phyloP scores from a whole-genome alignment of 2,113 vertebrate species.

The Poecile atricapillus region DNA sequence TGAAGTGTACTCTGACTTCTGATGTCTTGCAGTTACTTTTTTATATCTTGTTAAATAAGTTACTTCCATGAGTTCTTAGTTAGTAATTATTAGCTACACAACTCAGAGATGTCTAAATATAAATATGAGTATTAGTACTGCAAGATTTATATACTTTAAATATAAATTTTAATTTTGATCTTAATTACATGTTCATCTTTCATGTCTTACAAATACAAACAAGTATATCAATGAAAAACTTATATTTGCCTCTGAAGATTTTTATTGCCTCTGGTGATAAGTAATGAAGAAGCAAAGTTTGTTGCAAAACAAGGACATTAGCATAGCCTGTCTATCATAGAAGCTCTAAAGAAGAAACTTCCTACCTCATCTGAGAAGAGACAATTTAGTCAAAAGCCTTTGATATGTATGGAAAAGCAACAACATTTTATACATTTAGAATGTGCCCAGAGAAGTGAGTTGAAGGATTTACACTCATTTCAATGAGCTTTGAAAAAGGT shows the following conservation, averaged over 20 bases:
- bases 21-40: slow-evolving; percentile 32
- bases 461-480: slow-evolving; percentile 7
- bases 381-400: slow-evolving; percentile 64
- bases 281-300: slow-evolving; percentile 69
- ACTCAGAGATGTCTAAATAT: slow-evolving; percentile 59
- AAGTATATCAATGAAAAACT: slow-evolving; percentile 71
- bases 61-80: slow-evolving; percentile 48
- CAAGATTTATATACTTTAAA: slow-evolving; percentile 66
- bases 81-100: slow-evolving; percentile 59
- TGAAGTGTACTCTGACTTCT: slow-evolving; percentile 52
- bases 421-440: slow-evolving; percentile 30
- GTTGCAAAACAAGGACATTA: slow-evolving; percentile 63
- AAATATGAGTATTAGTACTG: slow-evolving; percentile 55
- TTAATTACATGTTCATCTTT: slow-evolving; percentile 70
- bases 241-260: slow-evolving; percentile 70
- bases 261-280: slow-evolving; percentile 68
- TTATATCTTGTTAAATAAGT: slow-evolving; percentile 55
- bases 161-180: slow-evolving; percentile 71
- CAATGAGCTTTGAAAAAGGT: neutral
- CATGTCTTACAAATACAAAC: slow-evolving; percentile 71
- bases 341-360: slow-evolving; percentile 65
- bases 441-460: slow-evolving; percentile 9
- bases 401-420: slow-evolving; percentile 53
- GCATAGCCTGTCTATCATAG: slow-evolving; percentile 54
- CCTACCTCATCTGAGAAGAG: slow-evolving; percentile 43